Evolutionary conservation across 2,113 vertebrate genomes (phyloP), one percentile per base, ranked within the genome.

Genomic region (Athene cunicularia): DNA sequence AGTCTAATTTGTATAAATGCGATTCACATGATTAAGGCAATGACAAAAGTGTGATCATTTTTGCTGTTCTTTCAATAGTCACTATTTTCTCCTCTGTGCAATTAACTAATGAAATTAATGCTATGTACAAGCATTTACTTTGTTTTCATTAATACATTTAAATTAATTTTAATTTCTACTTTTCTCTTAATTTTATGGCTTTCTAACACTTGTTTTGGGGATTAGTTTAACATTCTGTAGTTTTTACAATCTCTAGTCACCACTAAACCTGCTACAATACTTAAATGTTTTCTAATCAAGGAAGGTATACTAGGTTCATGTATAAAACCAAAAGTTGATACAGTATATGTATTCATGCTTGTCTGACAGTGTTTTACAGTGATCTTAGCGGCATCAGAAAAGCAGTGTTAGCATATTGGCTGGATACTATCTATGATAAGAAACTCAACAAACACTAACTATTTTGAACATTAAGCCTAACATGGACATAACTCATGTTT

Each of bases 241-340:
- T 33, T 74, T 64, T 70, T 62, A 43, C 1, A 2, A 2, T 8
- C 30, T 86, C 52, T 49, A 59, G 16, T 30, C 74, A n/a, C 5
- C 19, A 43, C 43, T 60, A 66, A 55, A 14, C 0, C 8, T 32
- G 45, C 12, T 4, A 58, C 0, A 2, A 37, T 30, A 7, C 5
- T 49, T 52, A 37, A 22, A 0, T 2, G 9, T 33, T 52, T 82
- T 52, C 19, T 45, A 72, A 60, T 45, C 18, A 56, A 5, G 35
- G 3, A 58, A 20, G 4, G 1, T 41, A 35, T 35, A 56, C 5
- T 22, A 73, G 6, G 2, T 30, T 62, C 67, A 47, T 11, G 35
- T 37, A 5, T 35, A 19, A 86, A 81, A 28, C 4, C 5, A 18
- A 6, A 66, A 56, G 4, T 21, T 76, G n/a, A 50, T 66, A 3